These are phyloP conservation scores for Eurytoma adleriae DNA, from an alignment of 2,888 invertebrate genomes.

Conservation along the genomic window DNA sequence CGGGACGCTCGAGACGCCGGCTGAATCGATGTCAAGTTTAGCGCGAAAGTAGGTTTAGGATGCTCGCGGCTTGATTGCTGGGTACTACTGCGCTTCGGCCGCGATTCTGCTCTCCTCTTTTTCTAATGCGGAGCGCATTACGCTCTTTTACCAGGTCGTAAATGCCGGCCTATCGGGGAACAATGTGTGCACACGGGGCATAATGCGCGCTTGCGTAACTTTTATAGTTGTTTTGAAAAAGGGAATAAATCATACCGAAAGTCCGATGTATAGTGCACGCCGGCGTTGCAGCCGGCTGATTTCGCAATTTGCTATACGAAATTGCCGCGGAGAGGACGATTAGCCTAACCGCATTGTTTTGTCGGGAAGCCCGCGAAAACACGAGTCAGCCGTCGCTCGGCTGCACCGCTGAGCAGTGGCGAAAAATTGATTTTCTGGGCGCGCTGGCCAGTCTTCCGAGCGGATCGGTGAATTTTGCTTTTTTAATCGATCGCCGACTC, in stretches of 20 bases:
- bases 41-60: constrained; percentile 26
- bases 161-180: too few species aligned
- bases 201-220: constrained; percentile 23
- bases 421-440: background rate
- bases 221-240: constrained; percentile 41
- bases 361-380: too few species aligned
- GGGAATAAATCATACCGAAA: constrained; percentile 31
- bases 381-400: background rate
- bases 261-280: constrained; percentile 5
- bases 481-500: background rate
- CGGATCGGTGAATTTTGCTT: constrained; percentile 37
- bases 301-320: background rate
- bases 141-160: background rate
- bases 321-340: background rate
- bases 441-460: background rate
- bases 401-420: background rate
- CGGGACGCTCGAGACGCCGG: background rate
- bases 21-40: constrained; percentile 52
- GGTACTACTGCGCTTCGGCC: too few species aligned
- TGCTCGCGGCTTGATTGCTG: background rate
- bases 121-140: background rate
- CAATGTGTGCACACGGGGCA: constrained; percentile 11
- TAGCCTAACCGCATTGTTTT: too few species aligned
- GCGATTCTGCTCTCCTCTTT: background rate
- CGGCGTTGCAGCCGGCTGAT: constrained; percentile 1